Evolutionary conservation across 2,113 vertebrate genomes (phyloP).

Genomic region (Colossoma macropomum): DNA sequence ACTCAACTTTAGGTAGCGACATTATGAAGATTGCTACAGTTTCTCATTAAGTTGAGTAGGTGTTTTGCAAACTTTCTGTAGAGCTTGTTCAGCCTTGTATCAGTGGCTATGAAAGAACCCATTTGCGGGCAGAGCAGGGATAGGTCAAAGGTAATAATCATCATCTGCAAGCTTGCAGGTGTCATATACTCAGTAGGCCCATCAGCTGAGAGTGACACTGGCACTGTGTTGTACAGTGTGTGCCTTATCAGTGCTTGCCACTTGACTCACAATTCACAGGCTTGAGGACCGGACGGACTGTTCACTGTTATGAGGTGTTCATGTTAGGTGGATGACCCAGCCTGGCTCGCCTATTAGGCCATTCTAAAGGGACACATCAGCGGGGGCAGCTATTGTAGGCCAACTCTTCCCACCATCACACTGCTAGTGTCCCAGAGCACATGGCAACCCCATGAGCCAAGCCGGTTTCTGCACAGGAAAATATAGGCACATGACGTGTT

Average conservation of each 20-base stretch:
- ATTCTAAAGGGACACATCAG: not conserved
- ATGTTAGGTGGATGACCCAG: not conserved
- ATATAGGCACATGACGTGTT: not conserved
- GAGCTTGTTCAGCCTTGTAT: too few relatives aligned
- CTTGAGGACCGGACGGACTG: not conserved
- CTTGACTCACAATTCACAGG: not conserved
- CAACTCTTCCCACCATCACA: not conserved
- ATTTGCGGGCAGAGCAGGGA: not conserved
- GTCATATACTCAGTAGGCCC: not conserved
- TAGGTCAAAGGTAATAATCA: not conserved
- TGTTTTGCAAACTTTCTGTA: too few relatives aligned
- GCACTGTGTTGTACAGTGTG: not conserved
- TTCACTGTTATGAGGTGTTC: not conserved
- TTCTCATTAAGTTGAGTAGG: too few relatives aligned
- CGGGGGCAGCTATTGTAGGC: not conserved
- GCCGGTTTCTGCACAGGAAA: not conserved
- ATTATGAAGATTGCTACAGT: too few relatives aligned
- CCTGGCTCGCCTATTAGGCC: not conserved
- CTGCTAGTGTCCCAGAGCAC: not conserved
- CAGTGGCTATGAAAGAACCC: too few relatives aligned
- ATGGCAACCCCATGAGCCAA: not conserved
- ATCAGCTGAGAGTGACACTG: not conserved
- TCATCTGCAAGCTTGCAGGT: not conserved
- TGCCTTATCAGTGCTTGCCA: not conserved
- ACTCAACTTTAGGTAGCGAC: too few relatives aligned